A percentile compares a stretch with the other conserved stretches of the same genome.
phyloP scores from a whole-genome alignment of 92 coral and sea anemone species.

The Heteractis magnifica region DNA sequence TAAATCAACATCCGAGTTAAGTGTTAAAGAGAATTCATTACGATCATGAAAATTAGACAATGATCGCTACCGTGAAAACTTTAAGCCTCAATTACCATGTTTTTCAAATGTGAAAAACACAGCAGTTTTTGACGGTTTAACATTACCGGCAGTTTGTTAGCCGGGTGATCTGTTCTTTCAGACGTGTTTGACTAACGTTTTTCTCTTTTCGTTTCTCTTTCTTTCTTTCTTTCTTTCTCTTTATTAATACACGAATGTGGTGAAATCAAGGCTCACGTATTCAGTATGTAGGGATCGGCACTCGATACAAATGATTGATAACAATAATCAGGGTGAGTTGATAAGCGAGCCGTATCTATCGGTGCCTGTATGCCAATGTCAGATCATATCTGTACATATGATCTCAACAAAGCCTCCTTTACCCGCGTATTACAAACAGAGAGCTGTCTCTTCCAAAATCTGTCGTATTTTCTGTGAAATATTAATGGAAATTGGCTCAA shows the following conservation, averaged over 20 bases:
- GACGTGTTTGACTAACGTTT: not conserved
- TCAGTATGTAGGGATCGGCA: not conserved
- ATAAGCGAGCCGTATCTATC: not conserved
- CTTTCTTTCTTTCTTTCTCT: too few species aligned
- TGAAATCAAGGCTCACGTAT: not conserved
- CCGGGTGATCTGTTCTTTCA: not conserved
- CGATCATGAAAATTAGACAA: slow-evolving; percentile 16
- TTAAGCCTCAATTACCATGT: slow-evolving; percentile 10
- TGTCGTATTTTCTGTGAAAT: not conserved
- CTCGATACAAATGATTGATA: slow-evolving; percentile 5
- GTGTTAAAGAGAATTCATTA: slow-evolving; percentile 20
- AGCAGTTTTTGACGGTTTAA: not conserved
- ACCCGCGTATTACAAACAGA: not conserved
- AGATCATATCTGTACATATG: not conserved
- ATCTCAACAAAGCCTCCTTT: not conserved
- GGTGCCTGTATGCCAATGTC: not conserved
- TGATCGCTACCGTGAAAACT: slow-evolving; percentile 12
- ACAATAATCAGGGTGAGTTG: not conserved
- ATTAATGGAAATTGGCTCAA: not conserved
- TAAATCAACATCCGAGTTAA: slow-evolving; percentile 24
- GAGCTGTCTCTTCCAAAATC: not conserved
- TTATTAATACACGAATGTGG: not conserved
- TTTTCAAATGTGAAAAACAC: slow-evolving; percentile 2
- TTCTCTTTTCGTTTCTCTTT: too few species aligned
- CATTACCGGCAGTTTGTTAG: not conserved